Evolutionary conservation across 2,113 vertebrate species (phyloP).

Genomic region (Nothobranchius kuhntae): DNA sequence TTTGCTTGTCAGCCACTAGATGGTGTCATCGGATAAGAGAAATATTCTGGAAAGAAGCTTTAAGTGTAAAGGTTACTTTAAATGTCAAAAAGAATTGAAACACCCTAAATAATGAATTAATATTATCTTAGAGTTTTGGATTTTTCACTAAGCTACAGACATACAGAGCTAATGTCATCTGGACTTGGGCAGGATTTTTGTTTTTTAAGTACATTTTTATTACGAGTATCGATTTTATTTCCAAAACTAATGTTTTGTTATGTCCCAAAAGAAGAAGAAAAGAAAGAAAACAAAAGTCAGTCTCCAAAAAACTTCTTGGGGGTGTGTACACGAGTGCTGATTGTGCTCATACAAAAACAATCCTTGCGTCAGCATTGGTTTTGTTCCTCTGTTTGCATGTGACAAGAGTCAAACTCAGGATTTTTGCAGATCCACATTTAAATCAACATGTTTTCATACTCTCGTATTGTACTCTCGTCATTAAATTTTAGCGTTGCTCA

Average conservation of each 20-base stretch:
- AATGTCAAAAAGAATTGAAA: too few species aligned
- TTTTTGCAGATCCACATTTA: conserved; percentile 20
- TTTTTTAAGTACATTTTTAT: too few species aligned
- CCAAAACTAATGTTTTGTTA: background rate
- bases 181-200: too few species aligned
- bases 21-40: too few species aligned
- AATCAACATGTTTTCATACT: background rate
- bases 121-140: background rate
- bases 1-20: too few species aligned
- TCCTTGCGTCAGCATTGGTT: conserved; percentile 16
- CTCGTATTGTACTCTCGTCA: too few species aligned
- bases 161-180: background rate
- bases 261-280: background rate
- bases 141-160: background rate
- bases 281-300: background rate
- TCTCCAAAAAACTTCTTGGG: background rate
- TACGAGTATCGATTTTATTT: too few species aligned
- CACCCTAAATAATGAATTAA: too few species aligned
- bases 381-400: conserved; percentile 22
- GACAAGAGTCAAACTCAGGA: conserved; percentile 19
- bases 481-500: too few species aligned
- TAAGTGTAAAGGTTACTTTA: too few species aligned
- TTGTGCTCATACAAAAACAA: background rate
- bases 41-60: too few species aligned
- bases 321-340: background rate